Percentiles rank a stretch among this genome's conserved stretches.
Conservation (phyloP, 2,888 invertebrate genomes). For the Cheilosia grossa region DNA sequence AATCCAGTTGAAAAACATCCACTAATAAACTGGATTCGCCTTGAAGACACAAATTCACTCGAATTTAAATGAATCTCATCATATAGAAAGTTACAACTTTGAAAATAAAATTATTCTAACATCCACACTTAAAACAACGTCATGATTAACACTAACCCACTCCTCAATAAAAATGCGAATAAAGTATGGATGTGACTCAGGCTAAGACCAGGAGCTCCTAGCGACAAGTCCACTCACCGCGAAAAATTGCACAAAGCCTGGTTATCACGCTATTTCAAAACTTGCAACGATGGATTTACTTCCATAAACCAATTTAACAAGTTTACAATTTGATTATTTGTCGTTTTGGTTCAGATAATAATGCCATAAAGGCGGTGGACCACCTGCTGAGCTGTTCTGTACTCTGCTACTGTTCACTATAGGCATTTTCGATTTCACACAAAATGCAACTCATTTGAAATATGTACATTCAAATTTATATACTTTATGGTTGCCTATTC, state of each 20-base stretch:
- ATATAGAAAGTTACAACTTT: too few relatives aligned
- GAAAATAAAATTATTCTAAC: background rate
- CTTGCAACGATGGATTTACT: background rate
- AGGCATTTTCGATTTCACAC: background rate
- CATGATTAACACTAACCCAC: background rate
- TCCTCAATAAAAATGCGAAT: constrained; percentile 36
- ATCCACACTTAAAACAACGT: background rate
- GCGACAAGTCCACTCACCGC: constrained; percentile 57
- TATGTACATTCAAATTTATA: background rate
- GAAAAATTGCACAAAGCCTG: constrained; percentile 2
- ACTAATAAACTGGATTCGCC: too few relatives aligned
- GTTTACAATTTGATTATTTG: background rate
- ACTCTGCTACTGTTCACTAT: constrained; percentile 66
- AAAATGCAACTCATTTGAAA: background rate
- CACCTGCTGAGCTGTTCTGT: constrained; percentile 68
- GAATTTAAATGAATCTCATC: too few relatives aligned
- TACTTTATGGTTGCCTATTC: background rate
- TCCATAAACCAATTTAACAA: background rate
- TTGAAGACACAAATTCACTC: too few relatives aligned
- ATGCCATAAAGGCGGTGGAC: constrained; percentile 47
- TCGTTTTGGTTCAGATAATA: constrained; percentile 3
- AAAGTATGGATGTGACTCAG: constrained; percentile 72
- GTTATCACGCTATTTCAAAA: background rate
- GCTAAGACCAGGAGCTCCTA: constrained; percentile 74
- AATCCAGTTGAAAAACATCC: too few relatives aligned